These are phyloP conservation scores for Tricholaema leucomelas DNA, from an alignment of 2,113 vertebrate genomes.

Conservation along the genomic window DNA sequence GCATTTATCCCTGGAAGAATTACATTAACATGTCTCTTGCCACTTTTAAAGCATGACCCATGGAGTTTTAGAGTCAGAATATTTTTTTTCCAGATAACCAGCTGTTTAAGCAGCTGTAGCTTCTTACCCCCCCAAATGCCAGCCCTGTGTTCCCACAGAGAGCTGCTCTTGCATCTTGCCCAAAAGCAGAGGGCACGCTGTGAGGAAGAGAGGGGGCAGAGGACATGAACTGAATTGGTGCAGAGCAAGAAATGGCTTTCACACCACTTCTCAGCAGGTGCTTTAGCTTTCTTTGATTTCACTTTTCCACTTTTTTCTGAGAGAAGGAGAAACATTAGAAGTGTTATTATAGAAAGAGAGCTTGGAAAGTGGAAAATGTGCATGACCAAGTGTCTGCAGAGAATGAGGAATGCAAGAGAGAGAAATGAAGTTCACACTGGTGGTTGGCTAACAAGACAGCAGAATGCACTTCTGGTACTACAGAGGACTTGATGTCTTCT, in stretches of 20 bases:
- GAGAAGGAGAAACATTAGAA: background rate
- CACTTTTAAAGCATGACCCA: background rate
- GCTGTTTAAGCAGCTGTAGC: background rate
- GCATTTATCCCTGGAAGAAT: background rate
- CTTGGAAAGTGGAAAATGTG: background rate
- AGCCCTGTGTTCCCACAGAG: background rate
- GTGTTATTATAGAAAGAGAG: background rate
- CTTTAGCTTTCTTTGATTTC: background rate
- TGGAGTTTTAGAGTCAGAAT: background rate
- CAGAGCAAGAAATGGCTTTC: background rate
- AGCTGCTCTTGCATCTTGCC: background rate
- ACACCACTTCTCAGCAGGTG: background rate
- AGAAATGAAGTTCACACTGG: background rate
- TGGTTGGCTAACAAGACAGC: background rate
- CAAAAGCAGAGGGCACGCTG: background rate
- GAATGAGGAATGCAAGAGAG: background rate
- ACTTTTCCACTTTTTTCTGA: background rate
- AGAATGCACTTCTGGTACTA: background rate
- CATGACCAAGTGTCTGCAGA: background rate
- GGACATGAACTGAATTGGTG: background rate
- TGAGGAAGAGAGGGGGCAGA: accelerated
- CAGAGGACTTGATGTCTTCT: too few relatives aligned
- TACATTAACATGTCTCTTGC: background rate
- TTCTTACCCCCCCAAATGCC: background rate
- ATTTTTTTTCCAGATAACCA: background rate